A percentile compares a stretch with the other conserved stretches of the same genome.
phyloP scores from a whole-genome alignment of 64 coral and sea anemone species.

The Trachythela sp. region DNA sequence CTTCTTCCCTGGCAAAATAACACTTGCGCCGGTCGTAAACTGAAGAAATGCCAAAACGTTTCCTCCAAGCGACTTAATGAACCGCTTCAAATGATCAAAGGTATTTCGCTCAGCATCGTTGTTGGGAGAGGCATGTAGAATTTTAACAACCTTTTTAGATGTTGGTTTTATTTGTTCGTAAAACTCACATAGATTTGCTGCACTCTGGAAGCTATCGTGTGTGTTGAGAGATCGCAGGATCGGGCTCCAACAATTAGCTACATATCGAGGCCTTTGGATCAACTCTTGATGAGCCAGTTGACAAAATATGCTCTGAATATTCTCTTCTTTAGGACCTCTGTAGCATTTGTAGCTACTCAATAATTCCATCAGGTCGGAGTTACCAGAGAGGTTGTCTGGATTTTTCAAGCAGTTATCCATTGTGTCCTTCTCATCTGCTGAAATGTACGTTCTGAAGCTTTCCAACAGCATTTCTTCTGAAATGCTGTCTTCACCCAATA shows the following conservation, averaged over 20 bases:
- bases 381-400: too few relatives aligned
- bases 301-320: too few relatives aligned
- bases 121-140: constrained; percentile 27
- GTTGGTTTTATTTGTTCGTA: constrained; percentile 35
- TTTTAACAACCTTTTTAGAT: constrained; percentile 42
- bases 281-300: too few relatives aligned
- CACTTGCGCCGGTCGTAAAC: constrained; percentile 32
- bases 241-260: constrained; percentile 38
- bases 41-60: constrained; percentile 24
- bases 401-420: constrained; percentile 4
- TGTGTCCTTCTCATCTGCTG: constrained; percentile 49
- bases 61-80: constrained; percentile 21
- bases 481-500: constrained; percentile 37
- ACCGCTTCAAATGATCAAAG: constrained; percentile 20
- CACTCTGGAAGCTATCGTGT: too few relatives aligned
- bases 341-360: constrained; percentile 27
- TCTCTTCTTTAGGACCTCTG: constrained; percentile 27
- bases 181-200: background rate
- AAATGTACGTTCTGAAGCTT: constrained; percentile 51
- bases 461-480: too few relatives aligned
- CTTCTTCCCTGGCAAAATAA: background rate
- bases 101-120: constrained; percentile 26
- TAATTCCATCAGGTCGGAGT: constrained; percentile 43
- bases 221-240: background rate
- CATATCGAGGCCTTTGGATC: constrained; percentile 45